phyloP scores from a whole-genome alignment of 1,140 invertebrate species.

The Lepidurus arcticus region DNA sequence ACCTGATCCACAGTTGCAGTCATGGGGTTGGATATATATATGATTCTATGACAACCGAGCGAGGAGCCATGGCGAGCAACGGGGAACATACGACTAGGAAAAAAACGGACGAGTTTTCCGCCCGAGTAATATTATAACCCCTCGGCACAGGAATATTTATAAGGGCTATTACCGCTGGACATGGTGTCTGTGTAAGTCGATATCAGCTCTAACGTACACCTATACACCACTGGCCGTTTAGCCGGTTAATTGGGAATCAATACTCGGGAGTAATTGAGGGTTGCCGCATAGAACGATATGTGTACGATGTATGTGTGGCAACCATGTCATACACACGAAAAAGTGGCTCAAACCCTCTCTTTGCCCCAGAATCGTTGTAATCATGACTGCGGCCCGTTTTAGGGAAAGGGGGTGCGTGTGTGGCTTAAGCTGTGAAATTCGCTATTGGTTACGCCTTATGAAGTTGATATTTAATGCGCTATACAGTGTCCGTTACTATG shows the following conservation, averaged over 20 bases:
- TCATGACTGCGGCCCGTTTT: not conserved
- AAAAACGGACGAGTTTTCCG: not conserved
- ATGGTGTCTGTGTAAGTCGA: not conserved
- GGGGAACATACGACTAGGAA: not conserved
- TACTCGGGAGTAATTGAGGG: not conserved
- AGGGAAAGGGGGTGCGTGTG: not conserved
- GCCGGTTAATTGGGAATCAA: slow-evolving; percentile 7
- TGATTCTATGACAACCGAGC: slow-evolving; percentile 7
- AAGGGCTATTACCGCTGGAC: not conserved
- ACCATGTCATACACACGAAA: too few species aligned
- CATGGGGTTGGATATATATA: not conserved
- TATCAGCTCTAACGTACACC: not conserved
- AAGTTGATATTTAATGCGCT: not conserved
- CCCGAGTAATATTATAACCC: not conserved
- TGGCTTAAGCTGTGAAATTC: not conserved
- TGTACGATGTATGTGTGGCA: not conserved
- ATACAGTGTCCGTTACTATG: not conserved
- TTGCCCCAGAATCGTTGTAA: not conserved
- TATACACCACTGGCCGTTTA: not conserved
- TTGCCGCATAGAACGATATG: not conserved
- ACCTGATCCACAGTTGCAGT: not conserved
- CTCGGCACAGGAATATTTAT: not conserved
- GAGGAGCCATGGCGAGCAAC: not conserved
- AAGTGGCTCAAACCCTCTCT: too few species aligned
- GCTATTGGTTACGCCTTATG: slow-evolving; percentile 14